These are phyloP conservation scores for Elgonia sp. DNA, from an alignment of 2,888 invertebrate genomes.

Conservation along the genomic window DNA sequence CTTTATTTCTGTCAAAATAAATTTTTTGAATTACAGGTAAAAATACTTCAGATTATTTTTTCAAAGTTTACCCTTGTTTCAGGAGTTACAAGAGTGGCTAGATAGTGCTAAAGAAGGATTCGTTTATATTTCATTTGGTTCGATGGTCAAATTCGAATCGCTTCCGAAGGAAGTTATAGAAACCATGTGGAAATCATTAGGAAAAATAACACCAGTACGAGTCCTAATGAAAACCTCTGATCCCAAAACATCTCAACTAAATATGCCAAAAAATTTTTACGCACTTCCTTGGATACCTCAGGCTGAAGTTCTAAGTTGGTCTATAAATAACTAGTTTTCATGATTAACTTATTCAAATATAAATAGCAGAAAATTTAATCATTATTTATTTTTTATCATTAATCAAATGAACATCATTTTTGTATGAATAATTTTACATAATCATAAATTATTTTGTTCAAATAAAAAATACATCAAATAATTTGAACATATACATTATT, in stretches of 20 bases:
- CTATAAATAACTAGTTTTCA: neutral
- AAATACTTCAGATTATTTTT: neutral
- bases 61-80: neutral
- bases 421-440: too few relatives aligned
- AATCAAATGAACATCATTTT: too few relatives aligned
- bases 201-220: constrained; percentile 82
- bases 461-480: too few relatives aligned
- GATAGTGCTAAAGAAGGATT: constrained; percentile 83
- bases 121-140: constrained; percentile 85
- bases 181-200: constrained; percentile 81
- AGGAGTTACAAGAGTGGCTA: constrained; percentile 82
- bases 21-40: too few relatives aligned
- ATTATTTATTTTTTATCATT: too few relatives aligned
- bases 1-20: too few relatives aligned
- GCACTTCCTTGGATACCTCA: constrained; percentile 83
- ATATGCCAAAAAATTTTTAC: constrained; percentile 82
- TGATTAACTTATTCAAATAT: too few relatives aligned
- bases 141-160: constrained; percentile 84
- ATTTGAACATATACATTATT: too few relatives aligned
- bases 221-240: constrained; percentile 83
- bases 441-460: too few relatives aligned
- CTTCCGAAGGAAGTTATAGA: constrained; percentile 79
- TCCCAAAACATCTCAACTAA: constrained; percentile 79
- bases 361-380: too few relatives aligned
- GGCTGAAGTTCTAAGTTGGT: constrained; percentile 82